Evolutionary conservation across 2,888 invertebrate species (phyloP), one percentile per base, ranked within the genome.

Genomic region (Parnassius mnemosyne): DNA sequence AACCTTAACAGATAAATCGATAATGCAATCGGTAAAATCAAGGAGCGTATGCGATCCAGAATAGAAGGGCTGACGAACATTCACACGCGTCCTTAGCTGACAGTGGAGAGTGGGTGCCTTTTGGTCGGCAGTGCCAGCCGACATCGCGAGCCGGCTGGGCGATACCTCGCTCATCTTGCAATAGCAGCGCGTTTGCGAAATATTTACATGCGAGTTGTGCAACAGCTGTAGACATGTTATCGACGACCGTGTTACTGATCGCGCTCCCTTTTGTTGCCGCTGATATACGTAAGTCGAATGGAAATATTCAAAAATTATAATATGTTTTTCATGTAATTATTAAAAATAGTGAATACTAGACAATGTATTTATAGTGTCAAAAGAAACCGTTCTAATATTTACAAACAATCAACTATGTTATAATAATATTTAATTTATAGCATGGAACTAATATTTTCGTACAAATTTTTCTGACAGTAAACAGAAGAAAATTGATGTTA

Each of bases 211-310:
- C 58, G 58, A 62, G 72, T 83, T 83, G 84, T 83, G 85, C 77
- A 85, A 85, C 67, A 67, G 12, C 57, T 42, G 50, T 56, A 71
- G 71, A 79, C 69, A 90, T 90, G 89, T 81, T 85, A 74, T 68
- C 77, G 57, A 75, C 78, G 50, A 76, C 80, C 60, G 75, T 81
- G 69, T 69, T 89, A 54, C 75, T 90, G 70, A 69, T 84, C 49
- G 79, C 79, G 72, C 77, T 91, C 78, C 85, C 83, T 68, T 81
- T 79, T 65, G 85, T 77, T 65, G 78, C 83, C 56, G 87, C 89
- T 63, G 89, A 91, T 73, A 83, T 91, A 74, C 90, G 90, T 91
- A 80, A 89, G 90, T 86, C 5, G 20, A 2, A 16, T 49, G 41
- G 20, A 20, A 44, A 54, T 10, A 54, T 46, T 34, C 7, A 34